phyloP scores from a whole-genome alignment of 2,797 vertebrate genomes.

The Silurus aristotelis region DNA sequence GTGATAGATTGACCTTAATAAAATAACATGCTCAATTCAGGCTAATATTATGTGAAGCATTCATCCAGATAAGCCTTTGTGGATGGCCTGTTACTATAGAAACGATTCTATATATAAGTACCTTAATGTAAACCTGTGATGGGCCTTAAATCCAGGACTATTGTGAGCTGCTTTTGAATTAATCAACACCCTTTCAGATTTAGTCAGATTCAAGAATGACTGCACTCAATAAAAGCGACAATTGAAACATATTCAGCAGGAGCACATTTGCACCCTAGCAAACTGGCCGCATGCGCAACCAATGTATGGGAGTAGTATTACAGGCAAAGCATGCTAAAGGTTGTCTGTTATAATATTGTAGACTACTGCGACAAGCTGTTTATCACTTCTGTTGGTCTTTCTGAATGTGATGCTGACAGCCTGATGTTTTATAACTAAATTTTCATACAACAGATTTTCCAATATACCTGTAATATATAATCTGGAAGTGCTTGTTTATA shows the following conservation, averaged over 20 bases:
- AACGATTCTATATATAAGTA: background rate
- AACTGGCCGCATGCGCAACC: background rate
- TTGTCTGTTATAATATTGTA: background rate
- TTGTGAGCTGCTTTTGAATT: background rate
- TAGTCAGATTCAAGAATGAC: background rate
- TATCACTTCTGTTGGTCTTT: background rate
- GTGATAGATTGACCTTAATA: background rate
- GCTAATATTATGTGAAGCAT: background rate
- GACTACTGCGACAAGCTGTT: background rate
- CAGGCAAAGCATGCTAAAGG: background rate
- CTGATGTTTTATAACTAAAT: background rate
- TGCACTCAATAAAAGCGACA: background rate
- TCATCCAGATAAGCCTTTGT: background rate
- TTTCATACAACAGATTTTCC: background rate
- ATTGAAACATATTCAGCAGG: background rate
- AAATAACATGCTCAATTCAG: background rate
- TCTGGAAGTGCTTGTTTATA: background rate
- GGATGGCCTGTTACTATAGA: background rate
- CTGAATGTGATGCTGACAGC: background rate
- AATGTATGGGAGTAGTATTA: background rate
- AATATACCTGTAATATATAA: background rate
- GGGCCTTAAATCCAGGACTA: background rate
- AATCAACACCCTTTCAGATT: background rate
- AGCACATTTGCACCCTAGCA: background rate
- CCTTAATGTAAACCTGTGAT: background rate